A percentile compares a stretch with the other conserved stretches of the same genome.
phyloP scores from a whole-genome alignment of 2,797 vertebrate species.

The Sebastes cheni region DNA sequence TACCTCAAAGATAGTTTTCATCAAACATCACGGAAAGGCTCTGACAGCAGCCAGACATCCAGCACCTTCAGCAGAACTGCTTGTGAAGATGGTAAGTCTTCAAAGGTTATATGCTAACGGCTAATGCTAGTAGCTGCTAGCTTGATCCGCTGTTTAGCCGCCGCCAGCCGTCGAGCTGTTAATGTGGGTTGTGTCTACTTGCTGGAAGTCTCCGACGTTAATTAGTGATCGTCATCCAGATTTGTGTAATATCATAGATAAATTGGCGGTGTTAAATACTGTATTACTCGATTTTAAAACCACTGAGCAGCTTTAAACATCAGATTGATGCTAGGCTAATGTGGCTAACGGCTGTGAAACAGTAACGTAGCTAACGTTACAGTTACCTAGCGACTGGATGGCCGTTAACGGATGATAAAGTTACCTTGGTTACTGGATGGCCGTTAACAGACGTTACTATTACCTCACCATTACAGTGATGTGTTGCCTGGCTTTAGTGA shows the following conservation, averaged over 20 bases:
- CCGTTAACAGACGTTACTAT: neutral
- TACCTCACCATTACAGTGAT: neutral
- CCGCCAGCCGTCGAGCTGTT: slow-evolving; percentile 42
- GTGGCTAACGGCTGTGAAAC: slow-evolving; percentile 47
- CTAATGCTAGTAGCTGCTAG: slow-evolving; percentile 59
- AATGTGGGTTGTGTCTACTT: slow-evolving; percentile 26
- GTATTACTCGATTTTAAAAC: neutral
- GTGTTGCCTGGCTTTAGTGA: rapidly evolving
- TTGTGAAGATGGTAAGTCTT: slow-evolving; percentile 77
- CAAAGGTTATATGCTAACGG: slow-evolving; percentile 51
- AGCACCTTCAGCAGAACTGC: slow-evolving; percentile 20
- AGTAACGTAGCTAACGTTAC: slow-evolving; percentile 14
- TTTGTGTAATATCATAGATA: neutral
- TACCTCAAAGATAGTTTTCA: slow-evolving; percentile 19
- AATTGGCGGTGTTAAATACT: rapidly evolving
- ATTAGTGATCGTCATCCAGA: rapidly evolving
- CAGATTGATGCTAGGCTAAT: slow-evolving; percentile 44
- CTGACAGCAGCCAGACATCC: slow-evolving; percentile 17
- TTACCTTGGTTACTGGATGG: neutral
- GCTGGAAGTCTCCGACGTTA: neutral
- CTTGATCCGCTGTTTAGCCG: slow-evolving; percentile 60
- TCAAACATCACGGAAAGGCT: slow-evolving; percentile 6
- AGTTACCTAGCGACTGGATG: neutral
- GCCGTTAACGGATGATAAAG: neutral
- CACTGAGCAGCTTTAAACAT: neutral